These are phyloP conservation scores for Minunthozetes semirufus DNA, from an alignment of 2,888 invertebrate genomes.

Conservation along the genomic window DNA sequence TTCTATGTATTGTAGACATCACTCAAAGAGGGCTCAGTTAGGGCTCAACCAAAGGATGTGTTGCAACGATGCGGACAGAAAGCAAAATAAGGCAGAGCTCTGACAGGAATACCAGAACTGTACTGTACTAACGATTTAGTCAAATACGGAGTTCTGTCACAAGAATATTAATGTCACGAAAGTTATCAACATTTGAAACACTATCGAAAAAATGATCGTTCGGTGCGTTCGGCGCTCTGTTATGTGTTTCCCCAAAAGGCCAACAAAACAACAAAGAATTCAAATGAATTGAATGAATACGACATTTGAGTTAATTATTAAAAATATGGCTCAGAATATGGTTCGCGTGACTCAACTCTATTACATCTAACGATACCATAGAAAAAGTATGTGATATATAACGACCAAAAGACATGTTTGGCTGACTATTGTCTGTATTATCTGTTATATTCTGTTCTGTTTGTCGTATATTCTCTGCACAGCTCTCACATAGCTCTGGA, in stretches of 20 bases:
- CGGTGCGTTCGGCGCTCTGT: not conserved
- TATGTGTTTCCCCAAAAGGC: not conserved
- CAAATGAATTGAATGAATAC: not conserved
- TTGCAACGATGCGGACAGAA: constrained; percentile 13
- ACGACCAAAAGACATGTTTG: not conserved
- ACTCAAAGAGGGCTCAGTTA: not conserved
- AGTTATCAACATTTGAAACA: constrained; percentile 10
- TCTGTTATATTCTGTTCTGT: not conserved
- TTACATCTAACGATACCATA: not conserved
- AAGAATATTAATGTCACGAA: constrained; percentile 6
- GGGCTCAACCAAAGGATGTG: not conserved
- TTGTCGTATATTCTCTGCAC: not conserved
- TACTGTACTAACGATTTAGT: constrained; percentile 11
- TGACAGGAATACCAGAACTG: not conserved
- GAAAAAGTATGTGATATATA: not conserved
- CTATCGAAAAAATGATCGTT: constrained; percentile 21
- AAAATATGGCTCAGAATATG: constrained; percentile 17
- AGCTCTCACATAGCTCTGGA: not conserved
- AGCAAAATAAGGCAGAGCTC: not conserved
- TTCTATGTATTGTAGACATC: not conserved
- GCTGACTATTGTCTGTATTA: not conserved
- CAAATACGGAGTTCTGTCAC: not conserved
- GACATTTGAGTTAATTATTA: constrained; percentile 21
- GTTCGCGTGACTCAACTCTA: not conserved
- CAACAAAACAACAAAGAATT: not conserved